Evolutionary conservation across 2,797 vertebrate species (phyloP), one percentile per base, ranked within the genome.

Genomic region (Zenarchopterus dispar): DNA sequence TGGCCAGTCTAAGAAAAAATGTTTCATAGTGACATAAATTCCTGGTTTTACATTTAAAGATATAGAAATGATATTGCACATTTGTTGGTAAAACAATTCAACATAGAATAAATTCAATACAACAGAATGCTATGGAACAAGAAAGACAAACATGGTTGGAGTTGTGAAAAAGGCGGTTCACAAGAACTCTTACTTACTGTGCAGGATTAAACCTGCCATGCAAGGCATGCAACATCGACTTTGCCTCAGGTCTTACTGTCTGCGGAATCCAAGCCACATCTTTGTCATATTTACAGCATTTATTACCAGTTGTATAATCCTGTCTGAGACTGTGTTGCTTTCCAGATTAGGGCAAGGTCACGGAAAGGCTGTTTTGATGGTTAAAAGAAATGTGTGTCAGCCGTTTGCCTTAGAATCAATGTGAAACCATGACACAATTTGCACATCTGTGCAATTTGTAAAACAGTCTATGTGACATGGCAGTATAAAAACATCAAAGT

Each of bases 181-280:
- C 19, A 28, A 28, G 5, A 28, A 28, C 28, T 28, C 28, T 28
- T 28, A 6, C 15, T 11, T 2, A 39, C 1, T 4, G 26, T 7
- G 17, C 22, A 28, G 1, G 41, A 5, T 15, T 17, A 43, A 62
- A 56, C 24, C 13, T 62, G 63, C 11, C 11, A 17, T 6, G 5
- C 49, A 16, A 64, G 46, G 43, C 67, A 22, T 57, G 64, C 62
- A n/a, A 11, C 47, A 43, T 23, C 54, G 46, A 9, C 42, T 63
- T 28, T 10, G 41, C 8, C 4, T 56, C 26, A 24, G 59, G 49
- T 55, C 28, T 73, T 49, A n/a, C 2, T 11, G 36, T 15, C 28
- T 21, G 28, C 8, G 17, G 26, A 15, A 16, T 65, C 45, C 47
- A 44, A 18, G 0, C 16, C 17, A 2, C 8, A 6, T 51, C 18